phyloP scores from a whole-genome alignment of 1,140 invertebrate species.

The Brachionus asplanchnoidis region DNA sequence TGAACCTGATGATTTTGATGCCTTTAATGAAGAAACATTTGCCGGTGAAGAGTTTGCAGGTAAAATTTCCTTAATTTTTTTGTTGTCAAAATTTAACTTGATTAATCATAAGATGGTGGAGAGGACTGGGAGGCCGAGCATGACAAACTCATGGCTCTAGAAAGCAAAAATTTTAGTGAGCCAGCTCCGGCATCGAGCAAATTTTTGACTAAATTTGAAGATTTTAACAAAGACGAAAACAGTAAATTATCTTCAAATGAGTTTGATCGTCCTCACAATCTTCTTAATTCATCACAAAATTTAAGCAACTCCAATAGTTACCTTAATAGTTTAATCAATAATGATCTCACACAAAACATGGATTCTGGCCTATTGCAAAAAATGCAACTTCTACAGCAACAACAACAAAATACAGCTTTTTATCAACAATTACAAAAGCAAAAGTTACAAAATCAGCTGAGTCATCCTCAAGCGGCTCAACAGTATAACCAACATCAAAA shows the following conservation, averaged over 20 bases:
- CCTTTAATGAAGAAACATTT: conserved; percentile 40
- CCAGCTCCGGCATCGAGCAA: neutral
- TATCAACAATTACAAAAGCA: neutral
- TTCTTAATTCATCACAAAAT: neutral
- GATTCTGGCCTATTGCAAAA: neutral
- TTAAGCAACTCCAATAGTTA: neutral
- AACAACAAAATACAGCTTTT: neutral
- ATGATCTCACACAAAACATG: neutral
- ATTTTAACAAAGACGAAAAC: neutral
- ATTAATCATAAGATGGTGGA: neutral
- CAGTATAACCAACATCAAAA: neutral
- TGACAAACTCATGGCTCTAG: neutral
- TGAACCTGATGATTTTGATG: conserved; percentile 8
- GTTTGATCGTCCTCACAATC: neutral
- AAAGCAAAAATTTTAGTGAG: neutral
- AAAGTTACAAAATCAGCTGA: conserved; percentile 6
- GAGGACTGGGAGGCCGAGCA: conserved; percentile 37
- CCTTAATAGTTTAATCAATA: neutral
- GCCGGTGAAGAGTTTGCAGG: neutral
- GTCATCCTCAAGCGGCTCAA: neutral
- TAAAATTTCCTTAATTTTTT: neutral
- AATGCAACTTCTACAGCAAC: conserved; percentile 10
- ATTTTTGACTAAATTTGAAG: neutral
- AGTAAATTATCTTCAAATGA: neutral
- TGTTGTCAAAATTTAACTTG: neutral